Evolutionary conservation across 1,140 invertebrate genomes (phyloP).

Genomic region (Globodera ellingtonae): DNA sequence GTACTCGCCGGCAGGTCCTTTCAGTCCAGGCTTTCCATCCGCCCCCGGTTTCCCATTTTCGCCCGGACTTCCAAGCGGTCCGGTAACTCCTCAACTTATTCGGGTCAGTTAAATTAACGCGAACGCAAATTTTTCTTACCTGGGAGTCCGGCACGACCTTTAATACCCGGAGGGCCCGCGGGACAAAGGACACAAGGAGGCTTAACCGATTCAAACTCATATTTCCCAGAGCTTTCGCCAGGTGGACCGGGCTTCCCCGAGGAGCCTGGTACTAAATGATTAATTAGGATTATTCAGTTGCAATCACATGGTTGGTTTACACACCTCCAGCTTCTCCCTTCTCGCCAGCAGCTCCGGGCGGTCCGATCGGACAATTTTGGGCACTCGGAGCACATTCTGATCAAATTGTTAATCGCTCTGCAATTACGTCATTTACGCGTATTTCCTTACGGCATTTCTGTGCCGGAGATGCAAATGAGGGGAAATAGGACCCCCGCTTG

Average conservation of each 20-base stretch:
- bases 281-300: not conserved
- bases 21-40: slow-evolving; percentile 10
- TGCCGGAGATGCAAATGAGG: not conserved
- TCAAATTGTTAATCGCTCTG: not conserved
- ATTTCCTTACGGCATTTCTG: not conserved
- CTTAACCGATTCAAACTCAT: slow-evolving; percentile 19
- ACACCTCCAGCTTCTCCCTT: slow-evolving; percentile 13
- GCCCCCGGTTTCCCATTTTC: slow-evolving; percentile 9
- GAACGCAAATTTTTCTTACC: not conserved
- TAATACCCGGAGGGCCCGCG: slow-evolving; percentile 11
- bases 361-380: slow-evolving; percentile 18
- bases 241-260: not conserved
- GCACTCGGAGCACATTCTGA: slow-evolving; percentile 21
- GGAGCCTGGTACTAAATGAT: slow-evolving; percentile 4
- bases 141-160: not conserved
- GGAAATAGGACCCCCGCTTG: not conserved
- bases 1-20: slow-evolving; percentile 14
- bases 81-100: not conserved
- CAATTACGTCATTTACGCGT: not conserved
- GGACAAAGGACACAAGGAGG: slow-evolving; percentile 19
- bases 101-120: not conserved
- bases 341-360: slow-evolving; percentile 6
- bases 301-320: not conserved
- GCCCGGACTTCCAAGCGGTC: not conserved
- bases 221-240: slow-evolving; percentile 9